These are phyloP conservation scores for Sphaerophoria taeniata DNA, from an alignment of 2,888 invertebrate genomes.

Conservation along the genomic window DNA sequence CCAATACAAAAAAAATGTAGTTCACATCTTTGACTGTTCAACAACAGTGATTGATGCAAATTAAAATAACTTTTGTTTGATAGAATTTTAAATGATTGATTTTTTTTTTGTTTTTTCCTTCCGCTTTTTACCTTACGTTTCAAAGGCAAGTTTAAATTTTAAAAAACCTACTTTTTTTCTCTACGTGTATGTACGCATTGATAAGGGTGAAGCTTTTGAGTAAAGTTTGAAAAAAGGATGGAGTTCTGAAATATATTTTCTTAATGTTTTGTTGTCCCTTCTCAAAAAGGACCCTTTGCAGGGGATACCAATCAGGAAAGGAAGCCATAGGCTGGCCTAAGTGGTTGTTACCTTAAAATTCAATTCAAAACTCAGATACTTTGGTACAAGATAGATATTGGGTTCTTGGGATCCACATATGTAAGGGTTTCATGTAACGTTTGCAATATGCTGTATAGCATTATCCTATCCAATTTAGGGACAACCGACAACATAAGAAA, in stretches of 20 bases:
- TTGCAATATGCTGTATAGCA: conserved; percentile 69
- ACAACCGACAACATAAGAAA: conserved; percentile 9
- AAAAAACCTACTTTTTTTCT: too few relatives aligned
- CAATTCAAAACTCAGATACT: conserved; percentile 30
- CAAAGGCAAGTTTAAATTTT: too few relatives aligned
- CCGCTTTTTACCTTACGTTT: too few relatives aligned
- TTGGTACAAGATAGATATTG: background rate
- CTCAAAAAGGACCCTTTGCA: conserved; percentile 50
- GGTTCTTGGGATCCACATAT: conserved; percentile 33
- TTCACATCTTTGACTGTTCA: too few relatives aligned
- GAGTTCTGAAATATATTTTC: conserved; percentile 63
- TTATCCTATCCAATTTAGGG: conserved; percentile 48
- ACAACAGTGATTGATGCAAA: too few relatives aligned
- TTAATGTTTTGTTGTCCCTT: conserved; percentile 56
- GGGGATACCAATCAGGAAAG: conserved; percentile 26
- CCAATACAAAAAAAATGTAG: too few relatives aligned
- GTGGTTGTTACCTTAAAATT: conserved; percentile 62
- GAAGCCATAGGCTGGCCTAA: conserved; percentile 16
- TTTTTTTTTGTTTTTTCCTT: too few relatives aligned
- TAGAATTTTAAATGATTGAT: too few relatives aligned
- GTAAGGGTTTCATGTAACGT: conserved; percentile 71
- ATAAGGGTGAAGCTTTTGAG: conserved; percentile 65
- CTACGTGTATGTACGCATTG: too few relatives aligned
- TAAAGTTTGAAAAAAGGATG: conserved; percentile 50
- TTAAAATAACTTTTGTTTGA: too few relatives aligned